Percentiles rank a stretch among this genome's conserved stretches.
Evolutionary conservation across 2,888 invertebrate species (phyloP).

Genomic region (Xanthostigma xanthostigma): DNA sequence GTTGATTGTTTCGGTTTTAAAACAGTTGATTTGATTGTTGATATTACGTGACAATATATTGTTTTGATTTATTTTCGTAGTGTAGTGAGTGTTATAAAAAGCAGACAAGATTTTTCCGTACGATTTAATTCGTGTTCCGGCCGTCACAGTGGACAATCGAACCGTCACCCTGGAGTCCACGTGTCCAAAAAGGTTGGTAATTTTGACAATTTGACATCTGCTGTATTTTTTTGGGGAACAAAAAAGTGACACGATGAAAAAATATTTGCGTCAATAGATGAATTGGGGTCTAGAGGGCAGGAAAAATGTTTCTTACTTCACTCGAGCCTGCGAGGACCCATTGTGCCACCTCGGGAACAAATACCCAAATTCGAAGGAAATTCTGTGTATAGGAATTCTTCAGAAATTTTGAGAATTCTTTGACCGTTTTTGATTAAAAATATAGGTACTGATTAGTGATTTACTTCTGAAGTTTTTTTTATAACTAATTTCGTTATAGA

Average conservation of each 20-base stretch:
- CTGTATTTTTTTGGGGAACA: not conserved
- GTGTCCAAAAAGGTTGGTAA: constrained; percentile 26
- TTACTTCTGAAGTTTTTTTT: no score
- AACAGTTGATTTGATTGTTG: not conserved
- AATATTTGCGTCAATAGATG: no score
- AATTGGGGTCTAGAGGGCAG: no score
- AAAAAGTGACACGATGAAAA: not conserved
- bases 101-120: constrained; percentile 22
- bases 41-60: not conserved
- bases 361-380: no score
- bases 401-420: no score
- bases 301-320: no score
- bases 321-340: no score
- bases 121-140: constrained; percentile 20
- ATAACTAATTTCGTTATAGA: no score
- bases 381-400: no score
- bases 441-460: no score
- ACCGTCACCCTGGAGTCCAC: constrained; percentile 27
- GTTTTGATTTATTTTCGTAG: not conserved
- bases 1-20: not conserved
- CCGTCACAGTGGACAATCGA: constrained; percentile 23
- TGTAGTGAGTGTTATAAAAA: constrained; percentile 1
- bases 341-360: no score
- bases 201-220: not conserved
- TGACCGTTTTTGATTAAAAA: no score